Percentiles rank a stretch among this genome's conserved stretches.
phyloP scores from a whole-genome alignment of 2,797 vertebrate species.

The Aphelocoma californica region DNA sequence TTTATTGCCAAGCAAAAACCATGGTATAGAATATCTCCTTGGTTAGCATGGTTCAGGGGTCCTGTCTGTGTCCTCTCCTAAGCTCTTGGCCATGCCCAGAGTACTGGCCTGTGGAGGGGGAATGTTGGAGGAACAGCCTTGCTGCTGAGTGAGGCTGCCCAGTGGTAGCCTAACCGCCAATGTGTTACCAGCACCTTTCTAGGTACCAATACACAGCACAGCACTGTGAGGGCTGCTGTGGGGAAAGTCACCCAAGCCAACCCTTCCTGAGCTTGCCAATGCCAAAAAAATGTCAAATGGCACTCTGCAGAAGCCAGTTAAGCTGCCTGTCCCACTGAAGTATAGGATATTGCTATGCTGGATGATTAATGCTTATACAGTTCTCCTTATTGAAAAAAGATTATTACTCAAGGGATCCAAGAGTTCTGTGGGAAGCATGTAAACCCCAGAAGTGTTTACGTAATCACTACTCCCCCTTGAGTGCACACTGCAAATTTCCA shows the following conservation, averaged over 20 bases:
- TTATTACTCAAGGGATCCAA: background rate
- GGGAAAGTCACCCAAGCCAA: background rate
- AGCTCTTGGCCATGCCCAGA: background rate
- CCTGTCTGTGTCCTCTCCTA: background rate
- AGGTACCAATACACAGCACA: background rate
- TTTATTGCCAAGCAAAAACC: background rate
- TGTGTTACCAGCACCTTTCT: background rate
- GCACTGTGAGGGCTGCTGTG: background rate
- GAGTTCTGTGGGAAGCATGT: background rate
- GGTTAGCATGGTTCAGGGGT: background rate
- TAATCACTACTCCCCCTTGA: background rate
- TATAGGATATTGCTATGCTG: background rate
- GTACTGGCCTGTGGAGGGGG: background rate
- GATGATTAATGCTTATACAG: background rate
- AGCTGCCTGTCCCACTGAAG: background rate
- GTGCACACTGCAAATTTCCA: background rate
- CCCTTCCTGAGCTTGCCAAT: background rate
- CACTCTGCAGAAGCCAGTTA: background rate
- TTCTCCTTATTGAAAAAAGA: background rate
- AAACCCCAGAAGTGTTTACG: background rate
- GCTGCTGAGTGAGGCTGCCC: fast-evolving
- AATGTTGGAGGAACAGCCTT: background rate
- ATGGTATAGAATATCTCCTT: background rate
- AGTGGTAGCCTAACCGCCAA: background rate
- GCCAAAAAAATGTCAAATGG: background rate